Conservation (phyloP, 2,113 vertebrate genomes). For the Pelecanoides urinatrix region DNA sequence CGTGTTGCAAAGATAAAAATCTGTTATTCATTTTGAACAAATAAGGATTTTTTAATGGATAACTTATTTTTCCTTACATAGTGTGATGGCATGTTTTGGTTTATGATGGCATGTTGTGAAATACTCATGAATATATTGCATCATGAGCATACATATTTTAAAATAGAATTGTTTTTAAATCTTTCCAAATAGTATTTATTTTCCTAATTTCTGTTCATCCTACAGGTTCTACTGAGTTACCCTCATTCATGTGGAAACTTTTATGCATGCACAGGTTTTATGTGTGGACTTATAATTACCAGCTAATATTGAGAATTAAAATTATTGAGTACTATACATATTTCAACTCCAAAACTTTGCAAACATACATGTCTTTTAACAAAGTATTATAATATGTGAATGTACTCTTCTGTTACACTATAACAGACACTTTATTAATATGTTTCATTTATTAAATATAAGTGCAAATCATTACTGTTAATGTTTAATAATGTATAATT, state of each 20-base stretch:
- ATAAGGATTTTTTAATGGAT: background rate
- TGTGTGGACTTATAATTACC: background rate
- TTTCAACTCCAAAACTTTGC: background rate
- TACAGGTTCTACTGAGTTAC: background rate
- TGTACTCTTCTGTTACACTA: background rate
- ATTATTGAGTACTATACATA: background rate
- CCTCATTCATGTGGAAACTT: background rate
- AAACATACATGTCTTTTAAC: background rate
- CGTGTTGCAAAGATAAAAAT: background rate
- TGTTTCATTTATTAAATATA: background rate
- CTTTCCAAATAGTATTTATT: background rate
- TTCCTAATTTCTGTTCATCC: background rate
- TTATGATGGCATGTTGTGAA: background rate
- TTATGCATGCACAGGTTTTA: background rate
- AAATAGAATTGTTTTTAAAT: background rate
- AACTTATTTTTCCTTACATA: background rate
- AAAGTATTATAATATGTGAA: background rate
- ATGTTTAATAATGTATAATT: background rate
- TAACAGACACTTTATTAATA: background rate
- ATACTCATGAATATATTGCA: background rate
- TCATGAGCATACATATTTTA: background rate
- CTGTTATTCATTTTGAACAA: background rate
- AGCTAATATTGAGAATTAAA: background rate
- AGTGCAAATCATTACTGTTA: background rate
- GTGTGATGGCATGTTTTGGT: background rate